Base-by-base conservation (phyloP, 2,113 vertebrate genomes). In the Lepus americanus region DNA sequence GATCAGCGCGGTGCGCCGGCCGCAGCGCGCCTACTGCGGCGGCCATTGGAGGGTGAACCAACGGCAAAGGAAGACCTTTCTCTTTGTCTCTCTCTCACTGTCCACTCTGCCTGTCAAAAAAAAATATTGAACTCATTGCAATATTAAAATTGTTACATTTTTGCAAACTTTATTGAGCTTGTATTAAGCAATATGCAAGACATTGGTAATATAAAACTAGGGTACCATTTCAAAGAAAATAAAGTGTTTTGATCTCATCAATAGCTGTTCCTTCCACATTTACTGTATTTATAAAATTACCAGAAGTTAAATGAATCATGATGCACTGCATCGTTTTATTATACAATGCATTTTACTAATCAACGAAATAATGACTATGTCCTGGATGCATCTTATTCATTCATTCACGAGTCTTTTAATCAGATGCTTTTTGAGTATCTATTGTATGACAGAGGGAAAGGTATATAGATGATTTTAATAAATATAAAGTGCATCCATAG, bases 211-310 rank as follows among this genome's bases (percentile, higher is more conserved):
- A 61, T 2, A 64, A 78, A 92, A 92, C 74, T 70, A 29, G n/a
- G 66, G 5, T 49, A 19, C n/a, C 63, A 81, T 31, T 23, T 86
- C 53, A 87, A 83, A 89, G 67, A n/a, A 59, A 36, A 63, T 25
- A 82, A 63, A 93, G 92, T 66, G 25, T 94, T 27, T 53, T 55
- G 33, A 87, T 82, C 27, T 55, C 17, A 70, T 25, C 70, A 70
- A 53, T 33, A 9, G 9, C 13, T 17, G 13, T 67, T 87, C 27
- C 9, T 74, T 93, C 19, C 17, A 29, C 10, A n/a, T n/a, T 78
- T 66, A 77, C 51, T 89, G 93, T 92, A 77, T 84, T 81, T 92
- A 59, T 83, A 69, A 82, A 91, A 69, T 63, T 85, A 82, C 0
- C 49, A 88, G 49, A 85, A 6, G 12, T 51, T 73, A 92, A 90